These are phyloP conservation scores for Nymphalis io DNA, from an alignment of 1,140 invertebrate genomes.

Conservation along the genomic window DNA sequence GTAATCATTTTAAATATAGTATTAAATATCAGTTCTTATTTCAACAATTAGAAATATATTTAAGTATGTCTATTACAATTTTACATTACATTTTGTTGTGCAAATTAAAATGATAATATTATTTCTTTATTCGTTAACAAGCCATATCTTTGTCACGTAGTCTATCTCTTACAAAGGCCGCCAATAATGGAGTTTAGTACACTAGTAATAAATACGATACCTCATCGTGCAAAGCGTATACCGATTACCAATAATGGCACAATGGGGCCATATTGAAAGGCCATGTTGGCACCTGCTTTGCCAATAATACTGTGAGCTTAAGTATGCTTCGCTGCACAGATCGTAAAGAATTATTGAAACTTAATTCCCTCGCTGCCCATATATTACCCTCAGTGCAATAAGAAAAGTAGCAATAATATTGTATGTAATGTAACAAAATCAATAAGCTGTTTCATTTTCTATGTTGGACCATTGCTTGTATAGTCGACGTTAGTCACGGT, in stretches of 20 bases:
- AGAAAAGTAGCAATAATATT: slow-evolving; percentile 1
- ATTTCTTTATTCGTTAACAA: neutral
- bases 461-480: no score
- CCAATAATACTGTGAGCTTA: slow-evolving; percentile 35
- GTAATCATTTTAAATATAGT: neutral
- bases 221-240: slow-evolving; percentile 52
- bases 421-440: neutral
- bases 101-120: neutral
- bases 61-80: no score
- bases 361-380: slow-evolving; percentile 10
- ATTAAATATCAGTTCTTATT: neutral
- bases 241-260: slow-evolving; percentile 62
- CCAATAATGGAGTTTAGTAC: slow-evolving; percentile 14
- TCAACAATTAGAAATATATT: no score
- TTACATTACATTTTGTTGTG: neutral
- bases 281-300: slow-evolving; percentile 52
- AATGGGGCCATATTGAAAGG: slow-evolving; percentile 56
- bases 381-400: neutral
- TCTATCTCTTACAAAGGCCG: neutral
- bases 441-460: neutral
- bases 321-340: slow-evolving; percentile 22
- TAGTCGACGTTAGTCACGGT: no score
- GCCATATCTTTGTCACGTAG: neutral
- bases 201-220: slow-evolving; percentile 58
- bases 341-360: slow-evolving; percentile 20